Base-by-base conservation (phyloP, 2,888 invertebrate species). In the Calliscelio sp. region DNA sequence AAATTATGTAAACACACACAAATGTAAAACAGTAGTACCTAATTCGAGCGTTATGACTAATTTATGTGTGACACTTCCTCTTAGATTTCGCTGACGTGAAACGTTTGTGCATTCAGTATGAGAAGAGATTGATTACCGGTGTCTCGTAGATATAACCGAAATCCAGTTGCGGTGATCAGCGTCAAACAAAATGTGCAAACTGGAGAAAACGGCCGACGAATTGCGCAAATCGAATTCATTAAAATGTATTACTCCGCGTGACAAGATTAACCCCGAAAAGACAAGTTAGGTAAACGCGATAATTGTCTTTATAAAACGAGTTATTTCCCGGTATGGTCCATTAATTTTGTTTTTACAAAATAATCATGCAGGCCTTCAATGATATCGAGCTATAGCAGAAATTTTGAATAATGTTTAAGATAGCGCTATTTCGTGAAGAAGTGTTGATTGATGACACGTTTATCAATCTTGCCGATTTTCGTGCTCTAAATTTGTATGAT, bases 21-120 rank as follows among this genome's bases (percentile, higher is more conserved):
- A n/a, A n/a, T n/a, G n/a, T n/a, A n/a, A n/a, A n/a, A n/a, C n/a
- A n/a, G n/a, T n/a, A n/a, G n/a, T n/a, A n/a, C n/a, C n/a, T n/a
- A n/a, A n/a, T n/a, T 44, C 16, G 11, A 11, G 11, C 20, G 10
- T 59, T 41, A 14, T 41, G 41, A 61, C 11, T 28, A 65, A 65
- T 65, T 49, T 65, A 65, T 49, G 14, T 32, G 28, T 28, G 63
- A 65, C 65, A 49, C 25, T 49, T 49, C 51, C 35, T 51, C 66
- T 38, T 66, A 35, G 35, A 7, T 66, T 66, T 2, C 16, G 35
- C 66, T 51, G 51, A 66, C 38, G 51, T 28, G 51, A 66, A 20
- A 11, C 51, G 11, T 66, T 66, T 51, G 49, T 66, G 66, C 66
- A 66, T 51, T 51, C 8, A 66, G 51, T 51, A 11, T 51, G 51